Conservation (phyloP, 1,140 invertebrate genomes). For the Calosoma granatense region DNA sequence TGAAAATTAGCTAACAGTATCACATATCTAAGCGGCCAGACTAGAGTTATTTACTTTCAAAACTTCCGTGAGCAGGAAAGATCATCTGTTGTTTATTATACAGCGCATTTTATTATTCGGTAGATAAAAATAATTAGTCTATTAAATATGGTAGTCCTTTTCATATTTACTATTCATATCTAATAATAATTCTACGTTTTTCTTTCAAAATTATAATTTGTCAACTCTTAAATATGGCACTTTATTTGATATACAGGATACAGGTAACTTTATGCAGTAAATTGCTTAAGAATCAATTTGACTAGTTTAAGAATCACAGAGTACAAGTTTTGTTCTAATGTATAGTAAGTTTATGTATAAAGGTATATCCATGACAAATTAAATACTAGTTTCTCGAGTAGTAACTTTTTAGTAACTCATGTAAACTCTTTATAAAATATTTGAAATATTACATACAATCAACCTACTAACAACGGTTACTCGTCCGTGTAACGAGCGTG, state of each 20-base stretch:
- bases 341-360: background rate
- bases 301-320: constrained; percentile 9
- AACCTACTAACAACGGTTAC: constrained; percentile 2
- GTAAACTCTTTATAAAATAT: constrained; percentile 9
- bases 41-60: constrained; percentile 15
- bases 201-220: constrained; percentile 4
- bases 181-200: background rate
- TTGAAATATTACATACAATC: constrained; percentile 5
- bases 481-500: background rate
- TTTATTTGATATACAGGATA: constrained; percentile 9
- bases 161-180: background rate
- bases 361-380: constrained; percentile 3
- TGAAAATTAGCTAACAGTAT: constrained; percentile 12
- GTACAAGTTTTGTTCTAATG: constrained; percentile 6
- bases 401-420: background rate
- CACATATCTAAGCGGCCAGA: constrained; percentile 19
- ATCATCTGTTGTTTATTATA: background rate
- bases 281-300: constrained; percentile 9
- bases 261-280: constrained; percentile 7
- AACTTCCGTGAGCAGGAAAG: constrained; percentile 4
- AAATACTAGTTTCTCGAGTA: constrained; percentile 4
- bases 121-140: constrained; percentile 4
- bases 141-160: background rate
- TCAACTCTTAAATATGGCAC: constrained; percentile 8
- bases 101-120: constrained; percentile 1